A percentile compares a stretch with the other conserved stretches of the same genome.
phyloP scores from a whole-genome alignment of 1,140 invertebrate species.

The Lysiphlebus fabarum region DNA sequence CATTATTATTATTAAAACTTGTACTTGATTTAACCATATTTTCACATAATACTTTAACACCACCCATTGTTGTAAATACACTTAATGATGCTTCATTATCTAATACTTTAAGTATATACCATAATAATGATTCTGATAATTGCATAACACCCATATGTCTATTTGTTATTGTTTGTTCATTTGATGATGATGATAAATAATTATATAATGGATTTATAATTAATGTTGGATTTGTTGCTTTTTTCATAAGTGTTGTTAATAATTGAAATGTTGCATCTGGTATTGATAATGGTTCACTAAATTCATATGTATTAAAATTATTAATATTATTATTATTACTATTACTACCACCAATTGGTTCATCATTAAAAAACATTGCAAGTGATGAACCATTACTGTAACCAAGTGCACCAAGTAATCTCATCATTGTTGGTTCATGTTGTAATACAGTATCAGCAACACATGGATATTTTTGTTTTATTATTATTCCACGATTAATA shows the following conservation, averaged over 20 bases:
- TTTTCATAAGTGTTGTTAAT: slow-evolving; percentile 67
- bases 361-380: slow-evolving; percentile 56
- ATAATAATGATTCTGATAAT: slow-evolving; percentile 72
- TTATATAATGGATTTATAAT: slow-evolving; percentile 73
- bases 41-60: slow-evolving; percentile 60
- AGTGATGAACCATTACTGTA: slow-evolving; percentile 68
- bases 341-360: slow-evolving; percentile 31
- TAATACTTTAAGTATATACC: slow-evolving; percentile 71
- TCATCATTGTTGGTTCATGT: slow-evolving; percentile 76
- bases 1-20: slow-evolving; percentile 36
- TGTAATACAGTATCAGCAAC: slow-evolving; percentile 76
- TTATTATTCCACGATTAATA: slow-evolving; percentile 34
- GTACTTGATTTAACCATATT: slow-evolving; percentile 59
- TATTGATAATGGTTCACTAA: slow-evolving; percentile 67
- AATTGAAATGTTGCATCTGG: slow-evolving; percentile 82
- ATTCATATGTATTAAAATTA: slow-evolving; percentile 46
- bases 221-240: slow-evolving; percentile 68
- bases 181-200: slow-evolving; percentile 64
- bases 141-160: slow-evolving; percentile 53
- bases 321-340: too few relatives aligned
- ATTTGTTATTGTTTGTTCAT: slow-evolving; percentile 37
- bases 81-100: slow-evolving; percentile 66
- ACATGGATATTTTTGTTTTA: slow-evolving; percentile 59
- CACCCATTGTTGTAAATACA: slow-evolving; percentile 64
- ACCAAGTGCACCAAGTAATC: slow-evolving; percentile 72